Percentiles rank a stretch among this genome's conserved stretches.
These are phyloP conservation scores for Sialia sialis DNA, from an alignment of 2,113 vertebrate species.

Conservation along the genomic window DNA sequence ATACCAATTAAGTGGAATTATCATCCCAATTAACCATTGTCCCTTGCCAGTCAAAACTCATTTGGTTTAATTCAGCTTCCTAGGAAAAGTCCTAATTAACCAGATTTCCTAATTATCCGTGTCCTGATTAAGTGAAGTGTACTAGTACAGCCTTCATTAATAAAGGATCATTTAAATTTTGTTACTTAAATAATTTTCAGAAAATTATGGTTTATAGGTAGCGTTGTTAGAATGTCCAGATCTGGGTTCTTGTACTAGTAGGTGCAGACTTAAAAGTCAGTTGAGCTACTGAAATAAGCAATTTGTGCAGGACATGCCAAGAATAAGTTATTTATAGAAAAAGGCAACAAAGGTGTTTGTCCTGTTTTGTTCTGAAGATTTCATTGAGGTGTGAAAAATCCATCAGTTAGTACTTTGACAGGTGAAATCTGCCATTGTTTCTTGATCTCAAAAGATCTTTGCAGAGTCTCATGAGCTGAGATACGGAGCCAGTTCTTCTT, in stretches of 20 bases:
- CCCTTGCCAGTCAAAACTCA: constrained; percentile 64
- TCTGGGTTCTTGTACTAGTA: background rate
- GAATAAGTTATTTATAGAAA: background rate
- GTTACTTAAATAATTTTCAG: background rate
- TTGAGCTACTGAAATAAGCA: background rate
- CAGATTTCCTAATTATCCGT: constrained; percentile 51
- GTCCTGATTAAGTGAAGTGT: constrained; percentile 52
- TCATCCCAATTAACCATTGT: constrained; percentile 67
- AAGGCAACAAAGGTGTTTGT: background rate
- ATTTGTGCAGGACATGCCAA: background rate
- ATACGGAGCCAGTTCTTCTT: background rate
- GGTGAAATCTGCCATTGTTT: background rate
- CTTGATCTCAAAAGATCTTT: background rate
- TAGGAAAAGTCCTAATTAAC: constrained; percentile 56
- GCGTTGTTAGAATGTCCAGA: background rate
- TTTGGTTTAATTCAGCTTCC: constrained; percentile 61
- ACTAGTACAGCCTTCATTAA: constrained; percentile 9
- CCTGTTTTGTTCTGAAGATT: background rate
- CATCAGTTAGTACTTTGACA: background rate
- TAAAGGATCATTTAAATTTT: background rate
- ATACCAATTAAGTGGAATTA: constrained; percentile 65
- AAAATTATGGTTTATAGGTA: background rate
- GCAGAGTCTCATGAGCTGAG: fast-evolving
- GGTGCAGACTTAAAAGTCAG: background rate
- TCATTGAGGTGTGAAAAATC: background rate